Conservation (phyloP, 1,140 invertebrate species). For the Achroia grisella region DNA sequence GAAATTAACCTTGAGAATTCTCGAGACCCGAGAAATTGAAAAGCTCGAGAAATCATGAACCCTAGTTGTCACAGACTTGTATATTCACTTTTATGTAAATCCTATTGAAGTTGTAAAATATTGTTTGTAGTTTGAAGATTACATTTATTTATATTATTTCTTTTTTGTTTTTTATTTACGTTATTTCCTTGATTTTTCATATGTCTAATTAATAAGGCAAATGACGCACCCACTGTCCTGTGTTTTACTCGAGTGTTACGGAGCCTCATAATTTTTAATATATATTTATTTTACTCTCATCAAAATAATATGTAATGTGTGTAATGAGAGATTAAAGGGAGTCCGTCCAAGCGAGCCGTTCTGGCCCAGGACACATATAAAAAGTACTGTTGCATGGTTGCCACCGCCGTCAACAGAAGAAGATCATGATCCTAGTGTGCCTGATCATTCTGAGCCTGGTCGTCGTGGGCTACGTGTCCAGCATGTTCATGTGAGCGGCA, state of each 20-base stretch:
- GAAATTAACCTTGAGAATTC: no score
- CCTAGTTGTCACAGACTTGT: conserved; percentile 32
- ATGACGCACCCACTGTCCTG: conserved; percentile 64
- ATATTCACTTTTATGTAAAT: conserved; percentile 20
- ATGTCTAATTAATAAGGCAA: conserved; percentile 35
- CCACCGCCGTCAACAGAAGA: conserved; percentile 87
- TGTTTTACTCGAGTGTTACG: background rate
- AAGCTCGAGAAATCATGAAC: no score
- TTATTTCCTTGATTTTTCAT: conserved; percentile 5
- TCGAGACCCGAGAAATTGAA: no score
- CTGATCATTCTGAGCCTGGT: conserved; percentile 92
- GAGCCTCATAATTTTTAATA: no score
- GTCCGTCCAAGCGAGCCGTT: conserved; percentile 9
- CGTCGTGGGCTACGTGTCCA: conserved; percentile 78
- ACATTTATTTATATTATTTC: conserved; percentile 73
- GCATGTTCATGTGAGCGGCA: conserved; percentile 59
- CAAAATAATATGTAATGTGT: conserved; percentile 13
- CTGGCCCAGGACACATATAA: conserved; percentile 36
- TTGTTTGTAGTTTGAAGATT: conserved; percentile 64
- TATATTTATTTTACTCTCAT: conserved; percentile 6
- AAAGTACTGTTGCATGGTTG: conserved; percentile 66
- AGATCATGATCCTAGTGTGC: conserved; percentile 99
- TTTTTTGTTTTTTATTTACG: conserved; percentile 56
- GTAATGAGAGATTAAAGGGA: conserved; percentile 20
- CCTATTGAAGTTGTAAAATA: conserved; percentile 65